Evolutionary conservation across 2,888 invertebrate species (phyloP).

Genomic region (Bibio marci): DNA sequence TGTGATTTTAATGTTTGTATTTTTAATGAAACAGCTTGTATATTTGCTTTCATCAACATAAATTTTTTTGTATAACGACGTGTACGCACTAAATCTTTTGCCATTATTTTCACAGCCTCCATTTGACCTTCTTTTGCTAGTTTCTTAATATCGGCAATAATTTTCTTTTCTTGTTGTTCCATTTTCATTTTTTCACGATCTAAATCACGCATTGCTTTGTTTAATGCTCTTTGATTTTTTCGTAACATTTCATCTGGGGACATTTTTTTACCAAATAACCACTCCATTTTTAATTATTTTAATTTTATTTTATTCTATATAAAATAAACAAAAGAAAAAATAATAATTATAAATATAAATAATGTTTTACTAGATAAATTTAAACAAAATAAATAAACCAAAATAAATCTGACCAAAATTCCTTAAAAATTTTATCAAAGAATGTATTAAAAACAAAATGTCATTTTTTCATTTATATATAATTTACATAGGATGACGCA

Average conservation of each 20-base stretch:
- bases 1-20: constrained; percentile 95
- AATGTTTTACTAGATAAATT: too few relatives aligned
- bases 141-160: constrained; percentile 95
- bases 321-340: too few relatives aligned
- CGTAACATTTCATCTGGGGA: constrained; percentile 96
- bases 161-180: constrained; percentile 98
- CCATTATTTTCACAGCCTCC: constrained; percentile 99
- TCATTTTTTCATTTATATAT: too few relatives aligned
- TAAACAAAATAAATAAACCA: too few relatives aligned
- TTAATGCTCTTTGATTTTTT: constrained; percentile 94
- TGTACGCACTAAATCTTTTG: constrained; percentile 93
- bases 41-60: constrained; percentile 98
- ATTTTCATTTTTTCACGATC: constrained; percentile 87
- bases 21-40: constrained; percentile 93
- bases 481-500: too few relatives aligned
- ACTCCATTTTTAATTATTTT: constrained; percentile 47
- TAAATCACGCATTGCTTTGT: constrained; percentile 95
- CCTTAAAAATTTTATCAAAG: too few relatives aligned
- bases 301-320: too few relatives aligned
- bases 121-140: constrained; percentile 98
- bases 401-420: too few relatives aligned
- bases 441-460: too few relatives aligned
- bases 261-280: constrained; percentile 91
- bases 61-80: constrained; percentile 93
- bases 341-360: too few relatives aligned